phyloP scores from a whole-genome alignment of 2,113 vertebrate genomes.

The Channa maculata region DNA sequence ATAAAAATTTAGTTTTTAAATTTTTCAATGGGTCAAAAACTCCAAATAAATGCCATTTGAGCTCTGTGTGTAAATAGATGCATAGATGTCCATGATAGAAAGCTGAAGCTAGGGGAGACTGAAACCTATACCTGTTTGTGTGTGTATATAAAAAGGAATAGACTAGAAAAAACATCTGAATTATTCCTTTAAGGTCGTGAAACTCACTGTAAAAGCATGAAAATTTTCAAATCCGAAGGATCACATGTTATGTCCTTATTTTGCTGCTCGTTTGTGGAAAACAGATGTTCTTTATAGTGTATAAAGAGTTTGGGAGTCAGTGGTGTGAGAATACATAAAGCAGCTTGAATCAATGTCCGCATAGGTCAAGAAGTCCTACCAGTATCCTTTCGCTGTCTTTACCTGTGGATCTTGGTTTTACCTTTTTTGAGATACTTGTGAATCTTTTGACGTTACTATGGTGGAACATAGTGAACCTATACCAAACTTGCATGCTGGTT shows the following conservation, averaged over 20 bases:
- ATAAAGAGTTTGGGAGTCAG: constrained; percentile 32
- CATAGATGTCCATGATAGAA: not conserved
- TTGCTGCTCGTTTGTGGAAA: constrained; percentile 27
- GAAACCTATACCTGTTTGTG: not conserved
- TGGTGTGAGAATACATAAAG: constrained; percentile 48
- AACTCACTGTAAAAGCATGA: constrained; percentile 55
- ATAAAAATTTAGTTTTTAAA: not conserved
- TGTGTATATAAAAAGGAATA: constrained; percentile 19
- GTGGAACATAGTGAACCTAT: constrained; percentile 60
- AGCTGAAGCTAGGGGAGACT: not conserved
- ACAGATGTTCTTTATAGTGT: constrained; percentile 42
- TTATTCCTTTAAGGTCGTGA: constrained; percentile 47
- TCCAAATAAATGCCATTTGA: too few relatives aligned
- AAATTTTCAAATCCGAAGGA: constrained; percentile 39
- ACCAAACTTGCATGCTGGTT: constrained; percentile 58
- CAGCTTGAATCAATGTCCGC: constrained; percentile 49
- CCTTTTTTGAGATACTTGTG: constrained; percentile 12
- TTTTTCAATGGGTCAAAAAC: not conserved
- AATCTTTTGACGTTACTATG: constrained; percentile 50
- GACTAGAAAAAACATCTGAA: constrained; percentile 30
- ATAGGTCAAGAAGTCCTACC: constrained; percentile 17
- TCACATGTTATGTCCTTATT: constrained; percentile 21
- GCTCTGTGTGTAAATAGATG: too few relatives aligned
- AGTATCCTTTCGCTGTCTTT: constrained; percentile 23
- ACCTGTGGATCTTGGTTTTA: constrained; percentile 30